phyloP scores from a whole-genome alignment of 2,888 invertebrate species.

The Yponomeuta evonymella region DNA sequence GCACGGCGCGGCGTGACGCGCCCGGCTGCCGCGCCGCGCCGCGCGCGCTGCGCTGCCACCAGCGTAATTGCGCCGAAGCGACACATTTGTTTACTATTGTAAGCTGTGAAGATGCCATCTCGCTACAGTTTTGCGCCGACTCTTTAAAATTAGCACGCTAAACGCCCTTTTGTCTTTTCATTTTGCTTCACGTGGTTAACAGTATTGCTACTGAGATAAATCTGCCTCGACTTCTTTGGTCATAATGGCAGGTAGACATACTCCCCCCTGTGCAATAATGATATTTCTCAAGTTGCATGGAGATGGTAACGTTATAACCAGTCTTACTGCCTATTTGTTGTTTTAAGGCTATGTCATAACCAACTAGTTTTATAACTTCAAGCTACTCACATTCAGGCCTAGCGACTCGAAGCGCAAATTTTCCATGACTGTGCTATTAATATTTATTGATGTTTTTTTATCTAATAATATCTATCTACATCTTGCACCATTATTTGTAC shows the following conservation, averaged over 20 bases:
- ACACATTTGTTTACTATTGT: constrained; percentile 75
- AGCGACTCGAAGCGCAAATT: constrained; percentile 36
- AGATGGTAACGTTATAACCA: constrained; percentile 3
- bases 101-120: constrained; percentile 74
- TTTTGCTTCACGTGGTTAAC: constrained; percentile 5
- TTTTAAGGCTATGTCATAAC: constrained; percentile 12
- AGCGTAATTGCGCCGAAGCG: constrained; percentile 64
- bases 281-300: not conserved
- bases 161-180: constrained; percentile 30
- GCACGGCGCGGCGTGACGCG: constrained; percentile 26
- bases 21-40: constrained; percentile 21
- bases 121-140: constrained; percentile 51
- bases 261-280: not conserved
- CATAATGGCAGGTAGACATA: not conserved
- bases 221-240: not conserved
- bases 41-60: constrained; percentile 25
- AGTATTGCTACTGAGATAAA: not conserved
- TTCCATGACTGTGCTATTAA: constrained; percentile 38
- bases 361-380: not conserved
- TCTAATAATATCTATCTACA: constrained; percentile 21
- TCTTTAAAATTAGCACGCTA: constrained; percentile 68
- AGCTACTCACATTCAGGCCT: constrained; percentile 3
- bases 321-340: constrained; percentile 1
- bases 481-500: constrained; percentile 41
- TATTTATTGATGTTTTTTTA: constrained; percentile 41